Evolutionary conservation across 2,888 invertebrate genomes (phyloP).

Genomic region (Drosophila kambysellisi): DNA sequence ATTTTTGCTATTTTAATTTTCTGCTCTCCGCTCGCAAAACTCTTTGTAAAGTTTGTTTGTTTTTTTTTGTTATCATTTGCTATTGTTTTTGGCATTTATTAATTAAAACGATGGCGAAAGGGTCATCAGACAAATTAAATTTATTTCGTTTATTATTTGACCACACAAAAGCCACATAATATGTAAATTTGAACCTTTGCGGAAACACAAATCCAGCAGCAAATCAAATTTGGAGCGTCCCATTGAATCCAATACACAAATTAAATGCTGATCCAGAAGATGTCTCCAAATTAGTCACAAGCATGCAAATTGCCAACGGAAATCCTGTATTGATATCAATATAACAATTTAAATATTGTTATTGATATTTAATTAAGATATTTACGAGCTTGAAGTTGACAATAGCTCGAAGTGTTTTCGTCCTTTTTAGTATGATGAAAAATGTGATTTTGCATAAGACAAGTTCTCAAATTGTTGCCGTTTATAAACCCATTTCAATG

Average conservation of each 20-base stretch:
- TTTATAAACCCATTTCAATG: background rate
- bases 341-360: background rate
- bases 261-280: constrained; percentile 22
- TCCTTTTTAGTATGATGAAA: background rate
- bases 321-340: constrained; percentile 4
- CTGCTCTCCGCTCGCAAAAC: constrained; percentile 36
- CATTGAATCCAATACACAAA: constrained; percentile 28
- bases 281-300: background rate
- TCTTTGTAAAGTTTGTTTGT: constrained; percentile 58
- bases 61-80: constrained; percentile 23
- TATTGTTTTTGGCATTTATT: constrained; percentile 61
- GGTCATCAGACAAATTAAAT: constrained; percentile 40
- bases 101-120: constrained; percentile 64
- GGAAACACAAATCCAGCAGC: constrained; percentile 20
- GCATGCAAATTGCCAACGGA: constrained; percentile 1
- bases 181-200: constrained; percentile 41
- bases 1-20: constrained; percentile 49
- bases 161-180: constrained; percentile 32
- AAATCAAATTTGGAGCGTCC: constrained; percentile 31
- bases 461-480: no score
- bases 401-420: background rate
- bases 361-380: constrained; percentile 4
- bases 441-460: background rate
- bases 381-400: background rate
- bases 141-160: constrained; percentile 38